Base-by-base conservation (phyloP, 1,140 invertebrate species). In the Mycetomoellerius zeteki region DNA sequence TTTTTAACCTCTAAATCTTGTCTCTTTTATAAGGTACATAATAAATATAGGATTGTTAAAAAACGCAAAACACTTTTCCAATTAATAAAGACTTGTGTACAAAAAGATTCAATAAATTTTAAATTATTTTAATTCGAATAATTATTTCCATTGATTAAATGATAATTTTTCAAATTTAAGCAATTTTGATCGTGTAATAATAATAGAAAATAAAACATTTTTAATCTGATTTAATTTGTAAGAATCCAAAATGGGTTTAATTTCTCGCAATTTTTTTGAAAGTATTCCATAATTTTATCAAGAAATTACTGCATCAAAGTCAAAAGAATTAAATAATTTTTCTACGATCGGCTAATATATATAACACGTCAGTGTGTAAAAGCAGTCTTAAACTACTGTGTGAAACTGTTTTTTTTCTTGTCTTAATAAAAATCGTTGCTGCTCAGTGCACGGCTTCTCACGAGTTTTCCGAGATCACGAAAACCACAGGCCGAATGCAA, bases 331-430 rank as follows among this genome's bases (percentile, higher is more conserved):
- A 62, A 75, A 5, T 37, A 14, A 19, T 14, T 24, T 72, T 72
- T 72, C 21, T 84, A 84, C 19, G n/a, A 84, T 73, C 27, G 19
- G 52, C 52, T 82, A 82, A 72, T 76, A 90, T 82, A 88, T 50
- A 88, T 37, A 67, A 91, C 85, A 91, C 85, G 86, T 88, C 84
- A 92, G 91, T 92, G 91, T 91, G 91, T 92, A 92, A 92, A 92
- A 90, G 91, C 91, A 92, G 91, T 92, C 91, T 91, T 85, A 90
- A 91, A 86, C 91, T 92, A 92, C 73, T 80, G 58, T 89, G 86
- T 73, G 65, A 90, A 84, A 73, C 24, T 72, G 14, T 90, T 30
- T 88, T 72, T 56, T 82, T 37, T 47, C 54, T 87, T 54, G 50
- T 80, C 64, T 65, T 52, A 86, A 75, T 65, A 81, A 60, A 27